Base-by-base conservation (phyloP, 2,113 vertebrate genomes). In the Callopanchax toddi region DNA sequence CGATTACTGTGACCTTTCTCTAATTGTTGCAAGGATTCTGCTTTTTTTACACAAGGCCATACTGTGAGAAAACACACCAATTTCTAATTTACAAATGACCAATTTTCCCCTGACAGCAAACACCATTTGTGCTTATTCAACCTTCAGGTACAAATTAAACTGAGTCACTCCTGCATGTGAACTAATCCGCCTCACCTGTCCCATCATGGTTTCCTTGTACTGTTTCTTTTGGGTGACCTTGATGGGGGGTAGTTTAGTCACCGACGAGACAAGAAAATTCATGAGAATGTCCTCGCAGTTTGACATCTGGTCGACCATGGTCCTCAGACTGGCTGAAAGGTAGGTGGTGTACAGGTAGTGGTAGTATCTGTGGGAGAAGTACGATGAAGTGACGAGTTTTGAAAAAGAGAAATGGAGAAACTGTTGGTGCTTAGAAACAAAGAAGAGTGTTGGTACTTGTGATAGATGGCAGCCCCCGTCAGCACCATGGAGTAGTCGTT, bases 401-500 rank as follows among this genome's bases (percentile, higher is more conserved):
- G 10, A 53, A 5, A 29, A n/a, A 12, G 17, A 3, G 6, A 43
- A 12, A 42, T 16, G 32, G 26, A 22, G 12, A 55, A 61, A 37
- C 37, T 6, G 54, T 21, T 23, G 32, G 29, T 8, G 12, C n/a
- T 6, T 22, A 23, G 9, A 59, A 45, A 43, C 0, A 2, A 17
- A 67, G 16, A 18, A 6, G 2, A 32, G 51, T 6, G 6, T 49
- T n/a, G 26, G 60, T 89, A 99, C 97, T 96, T 98, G 94, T 99
- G 97, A 91, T 99, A 99, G 88, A 99, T 94, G 93, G 97, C 97
- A 90, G 97, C 97, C 87, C 97, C 97, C 6, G 97, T 98, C 88
- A 99, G 94, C 86, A 99, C 97, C 97, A 99, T 98, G 82, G 97
- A 99, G 92, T 98, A 99, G 90, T 99, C 97, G 26, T 99, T 99